Conservation (phyloP, 2,888 invertebrate species). For the Machimus rusticus region DNA sequence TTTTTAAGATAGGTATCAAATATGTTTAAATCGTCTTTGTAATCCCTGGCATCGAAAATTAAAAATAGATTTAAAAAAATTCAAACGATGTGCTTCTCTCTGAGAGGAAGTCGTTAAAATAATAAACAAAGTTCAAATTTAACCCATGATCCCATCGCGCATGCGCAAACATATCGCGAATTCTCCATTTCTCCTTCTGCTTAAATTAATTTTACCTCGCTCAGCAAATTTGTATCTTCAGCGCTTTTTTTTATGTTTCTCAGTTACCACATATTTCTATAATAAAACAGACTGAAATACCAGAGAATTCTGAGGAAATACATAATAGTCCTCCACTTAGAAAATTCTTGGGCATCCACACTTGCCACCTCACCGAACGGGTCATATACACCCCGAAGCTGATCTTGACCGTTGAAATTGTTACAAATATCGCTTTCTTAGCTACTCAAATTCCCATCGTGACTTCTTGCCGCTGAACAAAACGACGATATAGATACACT, state of each 20-base stretch:
- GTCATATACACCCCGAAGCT: not conserved
- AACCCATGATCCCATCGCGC: not conserved
- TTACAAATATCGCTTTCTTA: not conserved
- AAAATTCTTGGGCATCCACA: not conserved
- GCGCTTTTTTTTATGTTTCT: not conserved
- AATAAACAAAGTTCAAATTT: not conserved
- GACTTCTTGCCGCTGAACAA: not conserved
- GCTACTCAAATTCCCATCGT: not conserved
- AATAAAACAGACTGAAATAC: not conserved
- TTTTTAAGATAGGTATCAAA: not conserved
- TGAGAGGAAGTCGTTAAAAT: not conserved
- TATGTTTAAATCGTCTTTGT: not conserved
- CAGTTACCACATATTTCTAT: not conserved
- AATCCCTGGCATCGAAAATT: not conserved
- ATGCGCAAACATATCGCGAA: not conserved
- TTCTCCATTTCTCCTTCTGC: not conserved
- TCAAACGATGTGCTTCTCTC: not conserved
- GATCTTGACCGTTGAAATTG: not conserved
- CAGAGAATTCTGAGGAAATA: not conserved
- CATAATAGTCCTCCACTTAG: not conserved
- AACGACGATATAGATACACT: not conserved
- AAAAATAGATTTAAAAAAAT: not conserved
- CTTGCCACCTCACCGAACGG: not conserved
- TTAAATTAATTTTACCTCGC: not conserved
- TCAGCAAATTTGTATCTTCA: not conserved